phyloP scores from a whole-genome alignment of 2,888 invertebrate species.

The Mythimna albipuncta region DNA sequence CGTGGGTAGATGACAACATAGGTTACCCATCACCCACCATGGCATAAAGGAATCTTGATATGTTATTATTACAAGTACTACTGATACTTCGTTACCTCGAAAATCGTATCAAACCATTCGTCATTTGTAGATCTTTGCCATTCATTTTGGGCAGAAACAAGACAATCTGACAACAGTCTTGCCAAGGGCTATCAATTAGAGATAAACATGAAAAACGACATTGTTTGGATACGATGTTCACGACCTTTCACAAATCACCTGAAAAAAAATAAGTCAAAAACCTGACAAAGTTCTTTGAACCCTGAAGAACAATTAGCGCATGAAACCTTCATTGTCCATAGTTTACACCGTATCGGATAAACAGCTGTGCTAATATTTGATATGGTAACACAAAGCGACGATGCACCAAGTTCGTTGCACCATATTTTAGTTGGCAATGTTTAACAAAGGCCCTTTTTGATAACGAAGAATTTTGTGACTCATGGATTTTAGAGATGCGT shows the following conservation, averaged over 20 bases:
- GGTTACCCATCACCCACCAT: too few relatives aligned
- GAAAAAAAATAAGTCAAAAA: slow-evolving; percentile 20
- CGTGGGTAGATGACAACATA: too few relatives aligned
- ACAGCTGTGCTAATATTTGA: slow-evolving; percentile 82
- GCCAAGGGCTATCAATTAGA: background rate
- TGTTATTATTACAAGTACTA: too few relatives aligned
- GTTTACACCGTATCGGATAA: slow-evolving; percentile 59
- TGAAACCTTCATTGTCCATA: slow-evolving; percentile 63
- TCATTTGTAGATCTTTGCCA: too few relatives aligned
- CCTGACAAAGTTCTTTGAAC: slow-evolving; percentile 40
- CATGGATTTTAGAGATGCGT: slow-evolving; percentile 67
- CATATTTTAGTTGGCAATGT: slow-evolving; percentile 74
- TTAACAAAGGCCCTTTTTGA: slow-evolving; percentile 79
- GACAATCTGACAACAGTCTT: too few relatives aligned
- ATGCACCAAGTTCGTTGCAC: slow-evolving; percentile 72
- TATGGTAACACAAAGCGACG: slow-evolving; percentile 68
- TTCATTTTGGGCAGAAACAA: too few relatives aligned
- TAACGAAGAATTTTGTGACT: slow-evolving; percentile 79
- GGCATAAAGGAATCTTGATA: too few relatives aligned
- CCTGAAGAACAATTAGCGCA: slow-evolving; percentile 53
- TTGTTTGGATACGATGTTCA: background rate
- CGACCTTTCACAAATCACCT: background rate
- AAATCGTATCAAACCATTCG: too few relatives aligned
- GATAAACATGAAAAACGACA: background rate
- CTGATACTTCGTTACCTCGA: too few relatives aligned